These are phyloP conservation scores for Psilopogon haemacephalus DNA, from an alignment of 2,113 vertebrate species.

Conservation along the genomic window DNA sequence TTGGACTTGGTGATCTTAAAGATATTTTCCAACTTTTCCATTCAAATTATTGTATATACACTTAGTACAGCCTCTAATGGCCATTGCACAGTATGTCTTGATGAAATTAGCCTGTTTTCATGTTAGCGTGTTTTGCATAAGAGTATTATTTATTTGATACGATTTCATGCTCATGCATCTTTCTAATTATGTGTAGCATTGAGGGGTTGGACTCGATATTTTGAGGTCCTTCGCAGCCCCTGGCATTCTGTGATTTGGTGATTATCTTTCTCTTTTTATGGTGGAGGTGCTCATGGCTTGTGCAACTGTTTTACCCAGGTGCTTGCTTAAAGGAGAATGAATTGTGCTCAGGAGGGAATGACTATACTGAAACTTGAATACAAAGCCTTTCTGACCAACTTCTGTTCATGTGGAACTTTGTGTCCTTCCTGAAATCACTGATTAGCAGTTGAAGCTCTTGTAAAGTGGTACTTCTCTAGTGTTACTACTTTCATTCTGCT, in stretches of 20 bases:
- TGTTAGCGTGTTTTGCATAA: accelerated
- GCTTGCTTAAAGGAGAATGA: background rate
- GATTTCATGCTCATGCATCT: background rate
- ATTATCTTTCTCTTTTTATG: background rate
- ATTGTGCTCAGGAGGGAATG: background rate
- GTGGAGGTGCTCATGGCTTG: accelerated
- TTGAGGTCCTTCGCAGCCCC: too few species aligned
- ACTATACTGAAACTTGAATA: background rate
- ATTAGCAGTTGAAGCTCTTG: background rate
- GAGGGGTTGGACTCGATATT: too few species aligned
- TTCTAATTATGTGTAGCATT: background rate
- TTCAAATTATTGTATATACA: background rate
- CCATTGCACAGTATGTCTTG: background rate
- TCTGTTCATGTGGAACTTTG: background rate
- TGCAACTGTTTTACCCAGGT: background rate
- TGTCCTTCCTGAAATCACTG: background rate
- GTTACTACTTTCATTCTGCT: background rate
- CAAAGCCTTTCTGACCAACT: background rate
- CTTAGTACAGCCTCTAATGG: background rate
- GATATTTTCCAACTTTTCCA: too few species aligned
- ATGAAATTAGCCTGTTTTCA: background rate
- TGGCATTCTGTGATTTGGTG: too few species aligned
- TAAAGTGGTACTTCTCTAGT: background rate
- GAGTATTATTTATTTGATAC: background rate
- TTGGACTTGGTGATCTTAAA: too few species aligned